Evolutionary conservation across 1,140 invertebrate genomes (phyloP), one percentile per base, ranked within the genome.

Genomic region (Zophobas morio): DNA sequence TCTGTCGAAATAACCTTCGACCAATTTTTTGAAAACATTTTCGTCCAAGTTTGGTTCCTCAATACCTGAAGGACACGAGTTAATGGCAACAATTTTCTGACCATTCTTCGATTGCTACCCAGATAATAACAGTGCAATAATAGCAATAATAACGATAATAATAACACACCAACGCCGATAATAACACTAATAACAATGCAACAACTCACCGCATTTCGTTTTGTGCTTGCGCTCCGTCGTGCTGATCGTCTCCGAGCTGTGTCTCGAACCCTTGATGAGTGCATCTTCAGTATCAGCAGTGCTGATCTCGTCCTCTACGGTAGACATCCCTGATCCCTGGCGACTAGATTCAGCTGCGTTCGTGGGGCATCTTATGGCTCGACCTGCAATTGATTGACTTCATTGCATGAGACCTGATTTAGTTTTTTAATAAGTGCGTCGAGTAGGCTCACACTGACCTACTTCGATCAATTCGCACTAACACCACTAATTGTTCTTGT

Each of bases 281-380:
- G 39, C 60, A 42, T 66, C 60, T 33, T 66, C 60, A 42, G 60
- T 66, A 36, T 36, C 60, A 42, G 60, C 60, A 1, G 60, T 42
- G 60, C 60, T 66, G 60, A 66, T 66, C 39, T 66, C 60, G 60
- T 66, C 60, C 33, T 66, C 60, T 34, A 66, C 39, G 60, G 60
- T 39, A 42, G 60, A 66, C 60, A 66, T 66, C 39, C 3, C 60
- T 20, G 56, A 20, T 20, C 20, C 20, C 20, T 20, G 34, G 36
- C 60, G 60, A 66, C 60, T 66, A 42, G 60, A 40, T 66, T 66
- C 60, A 66, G 60, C 20, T 40, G 60, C 60, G 60, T 3, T 39
- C 6, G 20, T 36, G 56, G 56, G 37, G 37, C 60, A 66, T 66
- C 60, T 37, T 66, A 42, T 20, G 60, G 60, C 37, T 39, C 60